Conservation (phyloP, 2,113 vertebrate genomes). For the Microtus ochrogaster region DNA sequence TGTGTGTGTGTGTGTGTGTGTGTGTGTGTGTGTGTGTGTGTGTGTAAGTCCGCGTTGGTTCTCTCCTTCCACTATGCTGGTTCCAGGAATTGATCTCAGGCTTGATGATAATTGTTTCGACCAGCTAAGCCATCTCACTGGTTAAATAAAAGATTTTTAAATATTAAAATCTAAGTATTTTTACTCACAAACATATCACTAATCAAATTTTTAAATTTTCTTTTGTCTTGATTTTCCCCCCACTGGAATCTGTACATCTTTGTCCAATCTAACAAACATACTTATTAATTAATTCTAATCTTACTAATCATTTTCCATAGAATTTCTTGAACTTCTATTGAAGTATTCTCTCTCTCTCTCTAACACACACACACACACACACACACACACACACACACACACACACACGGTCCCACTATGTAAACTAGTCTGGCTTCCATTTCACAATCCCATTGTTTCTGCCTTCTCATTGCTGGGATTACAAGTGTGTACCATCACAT, state of each 20-base stretch:
- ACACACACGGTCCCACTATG: no score
- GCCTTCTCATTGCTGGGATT: neutral
- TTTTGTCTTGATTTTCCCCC: neutral
- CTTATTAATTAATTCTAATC: neutral
- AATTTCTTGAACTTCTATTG: neutral
- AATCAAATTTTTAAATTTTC: neutral
- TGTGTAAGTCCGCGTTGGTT: neutral
- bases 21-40: neutral
- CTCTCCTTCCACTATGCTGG: neutral
- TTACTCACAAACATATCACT: neutral
- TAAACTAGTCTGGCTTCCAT: neutral
- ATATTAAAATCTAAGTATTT: neutral
- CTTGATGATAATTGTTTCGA: neutral
- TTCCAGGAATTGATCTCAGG: neutral
- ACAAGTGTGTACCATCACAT: neutral
- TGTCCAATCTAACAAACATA: neutral
- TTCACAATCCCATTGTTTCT: neutral
- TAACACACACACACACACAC: neutral
- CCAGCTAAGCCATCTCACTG: neutral
- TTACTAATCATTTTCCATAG: neutral
- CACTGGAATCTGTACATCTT: neutral
- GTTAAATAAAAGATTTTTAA: neutral
- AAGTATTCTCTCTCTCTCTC: neutral
- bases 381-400: neutral
- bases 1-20: neutral